Evolutionary conservation across 2,888 invertebrate genomes (phyloP).

Genomic region (Phrixothrix hirtus): DNA sequence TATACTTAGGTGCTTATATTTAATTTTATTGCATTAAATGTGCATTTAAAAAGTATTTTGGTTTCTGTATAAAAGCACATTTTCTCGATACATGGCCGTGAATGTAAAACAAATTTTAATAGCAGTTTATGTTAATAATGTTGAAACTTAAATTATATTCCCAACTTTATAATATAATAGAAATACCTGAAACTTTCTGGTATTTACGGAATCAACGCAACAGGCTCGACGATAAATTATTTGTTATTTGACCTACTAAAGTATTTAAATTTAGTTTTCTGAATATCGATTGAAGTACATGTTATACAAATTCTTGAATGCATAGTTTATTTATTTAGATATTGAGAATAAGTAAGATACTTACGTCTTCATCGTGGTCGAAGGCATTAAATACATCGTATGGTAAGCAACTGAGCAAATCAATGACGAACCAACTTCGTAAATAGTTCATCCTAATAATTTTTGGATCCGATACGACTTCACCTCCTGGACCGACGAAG

Average conservation of each 20-base stretch:
- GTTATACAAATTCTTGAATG: too few species aligned
- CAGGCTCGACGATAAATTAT: neutral
- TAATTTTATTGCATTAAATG: too few species aligned
- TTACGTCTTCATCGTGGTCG: conserved; percentile 96
- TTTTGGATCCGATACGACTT: conserved; percentile 98
- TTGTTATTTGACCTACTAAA: neutral
- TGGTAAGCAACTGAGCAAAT: conserved; percentile 97
- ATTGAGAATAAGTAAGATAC: too few species aligned
- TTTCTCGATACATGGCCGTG: too few species aligned
- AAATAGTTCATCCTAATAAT: conserved; percentile 98
- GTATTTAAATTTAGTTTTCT: too few species aligned
- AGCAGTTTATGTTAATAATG: too few species aligned
- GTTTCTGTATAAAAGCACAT: too few species aligned
- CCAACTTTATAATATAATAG: neutral
- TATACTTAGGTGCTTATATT: too few species aligned
- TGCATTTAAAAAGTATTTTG: too few species aligned
- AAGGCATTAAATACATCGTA: conserved; percentile 99
- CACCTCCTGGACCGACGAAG: conserved; percentile 95
- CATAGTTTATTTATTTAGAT: too few species aligned
- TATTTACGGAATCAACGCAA: neutral
- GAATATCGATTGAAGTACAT: too few species aligned
- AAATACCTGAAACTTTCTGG: neutral
- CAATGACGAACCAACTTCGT: conserved; percentile 99
- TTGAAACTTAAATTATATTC: neutral
- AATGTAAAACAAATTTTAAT: too few species aligned